Evolutionary conservation across 2,113 vertebrate genomes (phyloP).

Genomic region (Chaetodon auriga): DNA sequence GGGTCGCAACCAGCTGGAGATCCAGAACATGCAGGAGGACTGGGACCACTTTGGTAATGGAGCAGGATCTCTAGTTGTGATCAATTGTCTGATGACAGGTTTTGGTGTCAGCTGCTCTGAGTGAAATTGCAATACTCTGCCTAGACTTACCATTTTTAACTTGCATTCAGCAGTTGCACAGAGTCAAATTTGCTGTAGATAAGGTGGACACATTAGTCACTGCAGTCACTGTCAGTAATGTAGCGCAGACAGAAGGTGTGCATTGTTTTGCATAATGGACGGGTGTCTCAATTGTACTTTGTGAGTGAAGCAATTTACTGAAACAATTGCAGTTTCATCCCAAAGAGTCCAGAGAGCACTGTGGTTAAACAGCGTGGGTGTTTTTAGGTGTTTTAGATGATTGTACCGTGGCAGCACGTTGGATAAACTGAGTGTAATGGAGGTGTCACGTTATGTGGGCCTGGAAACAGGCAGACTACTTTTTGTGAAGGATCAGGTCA

Average conservation of each 20-base stretch:
- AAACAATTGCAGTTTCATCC: background rate
- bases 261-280: background rate
- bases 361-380: background rate
- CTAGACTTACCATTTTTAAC: background rate
- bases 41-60: slow-evolving; percentile 97
- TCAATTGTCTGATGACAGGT: background rate
- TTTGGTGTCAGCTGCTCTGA: background rate
- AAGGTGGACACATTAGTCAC: background rate
- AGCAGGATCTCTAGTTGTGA: background rate
- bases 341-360: background rate
- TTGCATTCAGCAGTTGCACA: background rate
- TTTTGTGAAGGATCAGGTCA: background rate
- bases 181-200: background rate
- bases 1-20: slow-evolving; percentile 95
- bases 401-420: background rate
- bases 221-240: background rate
- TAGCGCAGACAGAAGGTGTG: background rate
- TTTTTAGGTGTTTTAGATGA: background rate
- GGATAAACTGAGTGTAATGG: background rate
- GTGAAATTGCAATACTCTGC: background rate
- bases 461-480: background rate
- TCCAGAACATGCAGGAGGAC: slow-evolving; percentile 96
- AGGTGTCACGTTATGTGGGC: background rate
- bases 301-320: background rate
- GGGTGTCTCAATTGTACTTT: background rate